A percentile compares a stretch with the other conserved stretches of the same genome.
phyloP scores from a whole-genome alignment of 2,888 invertebrate species.

The Scelioninae gen. 2 region DNA sequence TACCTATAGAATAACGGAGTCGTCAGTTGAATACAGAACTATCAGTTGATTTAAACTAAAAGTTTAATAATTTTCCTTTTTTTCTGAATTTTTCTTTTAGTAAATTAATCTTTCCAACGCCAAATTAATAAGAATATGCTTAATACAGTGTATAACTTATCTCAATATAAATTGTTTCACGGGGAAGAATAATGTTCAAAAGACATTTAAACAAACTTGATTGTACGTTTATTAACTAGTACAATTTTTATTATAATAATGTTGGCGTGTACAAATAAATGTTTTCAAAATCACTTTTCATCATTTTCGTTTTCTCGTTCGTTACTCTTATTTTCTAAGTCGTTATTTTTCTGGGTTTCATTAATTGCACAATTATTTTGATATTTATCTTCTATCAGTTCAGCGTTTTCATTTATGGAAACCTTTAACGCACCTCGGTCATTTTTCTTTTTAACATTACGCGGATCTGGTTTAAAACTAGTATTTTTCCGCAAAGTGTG shows the following conservation, averaged over 20 bases:
- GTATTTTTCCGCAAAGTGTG: constrained; percentile 61
- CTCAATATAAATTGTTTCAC: too few relatives aligned
- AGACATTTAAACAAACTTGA: too few relatives aligned
- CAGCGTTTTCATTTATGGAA: constrained; percentile 76
- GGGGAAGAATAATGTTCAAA: too few relatives aligned
- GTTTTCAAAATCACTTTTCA: constrained; percentile 20
- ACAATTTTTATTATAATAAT: constrained; percentile 1
- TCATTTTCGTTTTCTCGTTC: constrained; percentile 7
- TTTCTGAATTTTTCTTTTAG: too few relatives aligned
- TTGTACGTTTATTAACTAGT: constrained; percentile 7
- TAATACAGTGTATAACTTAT: too few relatives aligned
- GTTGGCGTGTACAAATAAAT: constrained; percentile 1
- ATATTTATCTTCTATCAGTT: constrained; percentile 72
- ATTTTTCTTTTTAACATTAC: constrained; percentile 71
- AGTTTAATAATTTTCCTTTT: too few relatives aligned
- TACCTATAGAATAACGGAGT: too few relatives aligned
- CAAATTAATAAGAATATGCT: too few relatives aligned
- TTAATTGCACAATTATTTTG: constrained; percentile 26
- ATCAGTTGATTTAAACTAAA: too few relatives aligned
- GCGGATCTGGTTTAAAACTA: constrained; percentile 63
- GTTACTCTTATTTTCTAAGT: constrained; percentile 27
- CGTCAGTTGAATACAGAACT: too few relatives aligned
- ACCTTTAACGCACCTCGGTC: constrained; percentile 73
- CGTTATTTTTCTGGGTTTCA: constrained; percentile 14
- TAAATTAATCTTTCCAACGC: too few relatives aligned